Base-by-base conservation (phyloP, 1,140 invertebrate genomes). In the Aphis gossypii region DNA sequence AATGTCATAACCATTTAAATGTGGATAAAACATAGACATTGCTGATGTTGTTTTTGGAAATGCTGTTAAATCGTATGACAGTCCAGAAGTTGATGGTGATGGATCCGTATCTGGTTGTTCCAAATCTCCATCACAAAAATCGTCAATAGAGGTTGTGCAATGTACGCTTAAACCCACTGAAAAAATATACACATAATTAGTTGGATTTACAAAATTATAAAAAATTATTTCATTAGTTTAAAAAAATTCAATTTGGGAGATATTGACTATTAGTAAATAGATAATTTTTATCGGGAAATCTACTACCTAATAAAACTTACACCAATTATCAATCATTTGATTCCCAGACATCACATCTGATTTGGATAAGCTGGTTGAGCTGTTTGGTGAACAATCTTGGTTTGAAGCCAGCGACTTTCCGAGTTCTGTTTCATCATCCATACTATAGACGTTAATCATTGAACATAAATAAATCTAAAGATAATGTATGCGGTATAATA, bases 11-110 rank as follows among this genome's bases (percentile, higher is more conserved):
- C 93, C 82, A 51, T 93, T 92, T 68, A 94, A 90, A 38, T 94
- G 94, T 35, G 94, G 94, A 92, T 94, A 94, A 91, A 94, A 94
- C 94, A 94, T 94, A 30, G 94, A 88, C 60, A 94, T 92, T n/a
- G 94, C 92, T 23, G 94, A 93, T 48, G 94, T 83, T 23, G 76
- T 56, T 91, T 94, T 93, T 56, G 93, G 41, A 88, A 92, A 94
- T 51, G 93, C 7, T 30, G 68, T 35, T 46, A 94, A 68, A 51
- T 91, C 94, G 92, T 93, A 94, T 46, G 92, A 44, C n/a, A 91
- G 30, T 46, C 56, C 86, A 60, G 94, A 91, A 88, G 94, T 90
- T 20, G 94, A 94, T 44, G 92, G 60, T 23, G 60, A 94, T 48
- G 82, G 92, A 93, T 94, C 94, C 18, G 76, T 86, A 25, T 92